A percentile compares a stretch with the other conserved stretches of the same genome.
These are phyloP conservation scores for Dolichotis patagonum DNA, from an alignment of 2,113 vertebrate genomes.

Conservation along the genomic window DNA sequence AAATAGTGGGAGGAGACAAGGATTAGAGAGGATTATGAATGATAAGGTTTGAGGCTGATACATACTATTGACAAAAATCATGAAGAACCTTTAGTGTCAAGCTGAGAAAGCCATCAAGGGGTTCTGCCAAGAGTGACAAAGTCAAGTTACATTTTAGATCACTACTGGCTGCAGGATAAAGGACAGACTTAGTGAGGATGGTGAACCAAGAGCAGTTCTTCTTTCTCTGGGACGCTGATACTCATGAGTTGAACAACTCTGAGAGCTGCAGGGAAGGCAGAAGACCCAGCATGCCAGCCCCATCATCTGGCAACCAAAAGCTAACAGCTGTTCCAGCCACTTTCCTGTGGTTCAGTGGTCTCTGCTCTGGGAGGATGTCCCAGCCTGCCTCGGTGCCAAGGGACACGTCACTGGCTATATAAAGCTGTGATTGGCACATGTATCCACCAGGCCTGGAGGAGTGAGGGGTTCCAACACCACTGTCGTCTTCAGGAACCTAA, in stretches of 20 bases:
- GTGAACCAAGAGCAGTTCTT: not conserved
- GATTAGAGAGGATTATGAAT: not conserved
- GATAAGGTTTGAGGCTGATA: not conserved
- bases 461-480: not conserved
- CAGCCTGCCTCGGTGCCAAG: not conserved
- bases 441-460: not conserved
- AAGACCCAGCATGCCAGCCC: not conserved
- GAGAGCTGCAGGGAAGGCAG: not conserved
- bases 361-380: not conserved
- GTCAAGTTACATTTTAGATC: not conserved
- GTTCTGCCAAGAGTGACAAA: not conserved
- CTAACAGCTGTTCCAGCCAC: constrained; percentile 54
- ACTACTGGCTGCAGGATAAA: not conserved
- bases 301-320: constrained; percentile 50
- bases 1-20: not conserved
- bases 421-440: constrained; percentile 15
- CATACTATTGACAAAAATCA: not conserved
- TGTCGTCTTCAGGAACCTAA: constrained; percentile 45
- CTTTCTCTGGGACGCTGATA: not conserved
- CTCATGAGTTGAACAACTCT: not conserved
- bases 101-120: not conserved
- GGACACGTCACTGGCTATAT: not conserved
- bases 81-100: not conserved
- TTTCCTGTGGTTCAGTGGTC: constrained; percentile 1
- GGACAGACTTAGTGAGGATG: not conserved